These are phyloP conservation scores for Semaprochilodus insignis DNA, from an alignment of 2,797 vertebrate genomes.

Conservation along the genomic window DNA sequence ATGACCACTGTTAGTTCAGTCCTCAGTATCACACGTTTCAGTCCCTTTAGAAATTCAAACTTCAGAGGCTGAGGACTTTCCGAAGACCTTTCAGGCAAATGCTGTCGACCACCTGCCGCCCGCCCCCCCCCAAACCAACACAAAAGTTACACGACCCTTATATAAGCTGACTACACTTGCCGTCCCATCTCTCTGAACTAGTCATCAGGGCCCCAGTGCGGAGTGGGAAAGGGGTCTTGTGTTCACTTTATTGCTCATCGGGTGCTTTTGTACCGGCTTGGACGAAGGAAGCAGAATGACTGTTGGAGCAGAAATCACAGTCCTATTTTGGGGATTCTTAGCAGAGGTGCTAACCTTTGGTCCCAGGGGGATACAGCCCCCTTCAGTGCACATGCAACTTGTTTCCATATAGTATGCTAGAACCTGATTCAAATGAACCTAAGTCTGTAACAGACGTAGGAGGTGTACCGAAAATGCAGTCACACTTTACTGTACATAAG, in stretches of 20 bases:
- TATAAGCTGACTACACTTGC: constrained; percentile 13
- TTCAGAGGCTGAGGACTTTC: constrained; percentile 35
- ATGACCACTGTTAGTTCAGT: constrained; percentile 14
- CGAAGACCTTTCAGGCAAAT: constrained; percentile 24
- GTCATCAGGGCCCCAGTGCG: constrained; percentile 26
- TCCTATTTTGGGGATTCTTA: constrained; percentile 13
- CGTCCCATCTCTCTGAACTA: constrained; percentile 35
- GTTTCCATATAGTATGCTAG: background rate
- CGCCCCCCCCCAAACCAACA: too few relatives aligned
- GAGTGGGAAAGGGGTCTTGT: constrained; percentile 26
- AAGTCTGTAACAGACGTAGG: background rate
- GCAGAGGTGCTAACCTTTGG: background rate
- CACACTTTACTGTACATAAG: too few relatives aligned
- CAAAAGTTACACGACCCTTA: constrained; percentile 2
- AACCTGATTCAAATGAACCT: background rate
- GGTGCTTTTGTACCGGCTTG: constrained; percentile 42
- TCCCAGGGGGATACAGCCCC: background rate
- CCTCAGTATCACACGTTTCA: constrained; percentile 32
- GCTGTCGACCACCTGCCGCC: background rate
- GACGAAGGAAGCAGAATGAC: constrained; percentile 33
- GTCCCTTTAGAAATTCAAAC: constrained; percentile 17
- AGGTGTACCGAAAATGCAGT: too few relatives aligned
- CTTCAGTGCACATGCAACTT: background rate
- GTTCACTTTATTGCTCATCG: constrained; percentile 51
- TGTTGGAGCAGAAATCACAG: constrained; percentile 2